phyloP scores from a whole-genome alignment of 2,888 invertebrate genomes.

The Heliconius charithonia region DNA sequence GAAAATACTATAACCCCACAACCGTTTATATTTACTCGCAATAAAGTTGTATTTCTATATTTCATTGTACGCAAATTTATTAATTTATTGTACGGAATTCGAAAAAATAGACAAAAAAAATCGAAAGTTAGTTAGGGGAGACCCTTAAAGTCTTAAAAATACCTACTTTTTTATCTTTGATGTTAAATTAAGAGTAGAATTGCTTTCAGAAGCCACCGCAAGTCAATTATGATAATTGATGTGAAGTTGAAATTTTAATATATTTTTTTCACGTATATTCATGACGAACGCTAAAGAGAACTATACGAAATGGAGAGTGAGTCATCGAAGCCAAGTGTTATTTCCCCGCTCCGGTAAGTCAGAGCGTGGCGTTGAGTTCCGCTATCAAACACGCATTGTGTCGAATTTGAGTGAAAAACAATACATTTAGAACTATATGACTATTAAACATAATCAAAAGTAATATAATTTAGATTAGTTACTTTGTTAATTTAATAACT shows the following conservation, averaged over 20 bases:
- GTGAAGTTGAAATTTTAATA: neutral
- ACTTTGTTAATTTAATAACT: constrained; percentile 4
- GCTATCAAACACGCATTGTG: neutral
- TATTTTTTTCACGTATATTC: neutral
- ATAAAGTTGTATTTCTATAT: too few species aligned
- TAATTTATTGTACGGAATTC: neutral
- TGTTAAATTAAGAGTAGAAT: neutral
- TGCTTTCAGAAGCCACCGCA: neutral
- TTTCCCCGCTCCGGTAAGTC: neutral
- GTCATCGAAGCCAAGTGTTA: neutral
- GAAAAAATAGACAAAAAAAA: neutral
- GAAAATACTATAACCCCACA: neutral
- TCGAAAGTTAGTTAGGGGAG: neutral
- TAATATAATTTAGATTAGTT: neutral
- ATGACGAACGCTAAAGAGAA: too few species aligned
- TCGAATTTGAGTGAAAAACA: neutral
- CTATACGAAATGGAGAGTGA: neutral
- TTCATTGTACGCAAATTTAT: neutral
- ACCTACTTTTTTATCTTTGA: neutral
- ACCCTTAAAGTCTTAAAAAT: neutral
- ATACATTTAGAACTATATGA: neutral
- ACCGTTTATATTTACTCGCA: neutral
- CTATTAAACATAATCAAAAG: neutral
- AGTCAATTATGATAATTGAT: neutral
- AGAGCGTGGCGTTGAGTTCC: neutral